Evolutionary conservation across 2,888 invertebrate genomes (phyloP).

Genomic region (Cheilosia urbana): DNA sequence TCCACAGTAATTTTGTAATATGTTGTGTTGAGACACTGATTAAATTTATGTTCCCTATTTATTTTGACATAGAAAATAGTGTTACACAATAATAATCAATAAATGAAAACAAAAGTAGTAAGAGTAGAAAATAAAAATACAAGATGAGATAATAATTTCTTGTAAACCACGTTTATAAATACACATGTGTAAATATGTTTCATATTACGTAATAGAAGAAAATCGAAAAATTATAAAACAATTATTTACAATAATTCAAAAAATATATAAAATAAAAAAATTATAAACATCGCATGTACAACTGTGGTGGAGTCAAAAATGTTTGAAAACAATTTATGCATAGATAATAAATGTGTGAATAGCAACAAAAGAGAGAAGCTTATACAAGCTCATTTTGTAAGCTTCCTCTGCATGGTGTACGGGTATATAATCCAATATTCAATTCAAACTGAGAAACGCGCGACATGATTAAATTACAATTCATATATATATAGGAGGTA

Average conservation of each 20-base stretch:
- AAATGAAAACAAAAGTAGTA: constrained; percentile 1
- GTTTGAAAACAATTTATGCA: too few relatives aligned
- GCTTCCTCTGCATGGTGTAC: too few relatives aligned
- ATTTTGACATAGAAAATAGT: neutral
- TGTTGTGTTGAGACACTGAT: neutral
- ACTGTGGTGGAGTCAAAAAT: too few relatives aligned
- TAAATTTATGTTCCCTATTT: constrained; percentile 5
- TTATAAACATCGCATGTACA: too few relatives aligned
- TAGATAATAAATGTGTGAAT: too few relatives aligned
- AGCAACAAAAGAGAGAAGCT: too few relatives aligned
- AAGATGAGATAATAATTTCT: neutral
- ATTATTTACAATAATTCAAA: neutral
- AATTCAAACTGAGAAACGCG: too few relatives aligned
- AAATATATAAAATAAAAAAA: too few relatives aligned
- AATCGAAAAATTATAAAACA: neutral
- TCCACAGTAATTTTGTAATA: neutral
- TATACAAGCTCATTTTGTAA: too few relatives aligned
- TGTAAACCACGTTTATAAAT: neutral
- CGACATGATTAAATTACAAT: too few relatives aligned
- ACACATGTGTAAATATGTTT: neutral
- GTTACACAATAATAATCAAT: neutral
- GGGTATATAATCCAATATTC: too few relatives aligned
- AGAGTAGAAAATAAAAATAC: constrained; percentile 2
- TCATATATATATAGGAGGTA: neutral
- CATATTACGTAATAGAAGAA: neutral